A percentile compares a stretch with the other conserved stretches of the same genome.
phyloP scores from a whole-genome alignment of 2,797 vertebrate genomes.

The Craterocephalus amniculus region DNA sequence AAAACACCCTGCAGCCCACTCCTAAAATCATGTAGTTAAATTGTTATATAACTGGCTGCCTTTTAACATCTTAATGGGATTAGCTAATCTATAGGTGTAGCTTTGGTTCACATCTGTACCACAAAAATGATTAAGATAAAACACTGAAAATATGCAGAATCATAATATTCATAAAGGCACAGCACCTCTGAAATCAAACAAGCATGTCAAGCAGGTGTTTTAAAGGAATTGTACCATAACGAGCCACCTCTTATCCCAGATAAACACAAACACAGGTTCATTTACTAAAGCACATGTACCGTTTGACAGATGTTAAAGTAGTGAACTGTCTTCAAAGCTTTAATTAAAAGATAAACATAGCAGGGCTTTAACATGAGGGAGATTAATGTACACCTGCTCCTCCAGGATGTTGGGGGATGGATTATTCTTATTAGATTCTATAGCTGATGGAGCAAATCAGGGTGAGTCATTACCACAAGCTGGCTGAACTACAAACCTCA shows the following conservation, averaged over 20 bases:
- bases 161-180: slow-evolving; percentile 2
- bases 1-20: neutral
- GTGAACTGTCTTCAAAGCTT: slow-evolving; percentile 57
- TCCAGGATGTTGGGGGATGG: slow-evolving; percentile 57
- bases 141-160: neutral
- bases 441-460: slow-evolving; percentile 52
- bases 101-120: slow-evolving; percentile 7
- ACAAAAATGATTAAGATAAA: neutral
- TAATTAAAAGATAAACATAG: slow-evolving; percentile 82
- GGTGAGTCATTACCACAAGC: slow-evolving; percentile 52
- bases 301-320: slow-evolving; percentile 48
- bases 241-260: slow-evolving; percentile 43
- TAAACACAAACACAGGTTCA: slow-evolving; percentile 49
- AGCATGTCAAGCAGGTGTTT: slow-evolving; percentile 48
- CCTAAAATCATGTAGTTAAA: slow-evolving; percentile 1
- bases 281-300: slow-evolving; percentile 22
- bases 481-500: slow-evolving; percentile 47
- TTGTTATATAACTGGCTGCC: neutral
- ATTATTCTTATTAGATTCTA: slow-evolving; percentile 65
- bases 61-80: slow-evolving; percentile 25
- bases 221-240: slow-evolving; percentile 37
- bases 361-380: slow-evolving; percentile 62
- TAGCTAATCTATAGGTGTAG: slow-evolving; percentile 37
- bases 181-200: slow-evolving; percentile 41
- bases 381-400: slow-evolving; percentile 66